A percentile compares a stretch with the other conserved stretches of the same genome.
These are phyloP conservation scores for Erpetoichthys calabaricus DNA, from an alignment of 2,797 vertebrate genomes.

Conservation along the genomic window DNA sequence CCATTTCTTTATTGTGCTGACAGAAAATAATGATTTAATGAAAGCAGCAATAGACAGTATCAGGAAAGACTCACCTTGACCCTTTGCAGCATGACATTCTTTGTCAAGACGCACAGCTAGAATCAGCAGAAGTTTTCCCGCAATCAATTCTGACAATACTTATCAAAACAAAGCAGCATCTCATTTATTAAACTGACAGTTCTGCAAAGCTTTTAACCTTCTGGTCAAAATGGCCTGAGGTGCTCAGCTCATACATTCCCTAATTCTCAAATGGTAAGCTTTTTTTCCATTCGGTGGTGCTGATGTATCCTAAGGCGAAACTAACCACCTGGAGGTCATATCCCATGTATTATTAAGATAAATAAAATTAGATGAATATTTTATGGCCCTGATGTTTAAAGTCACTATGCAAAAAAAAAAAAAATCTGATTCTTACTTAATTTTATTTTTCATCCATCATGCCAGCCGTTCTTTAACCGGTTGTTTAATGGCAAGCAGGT, in stretches of 20 bases:
- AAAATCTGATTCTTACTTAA: neutral
- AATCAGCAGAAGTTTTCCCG: conserved; percentile 45
- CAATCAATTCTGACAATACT: conserved; percentile 57
- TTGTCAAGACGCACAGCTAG: conserved; percentile 30
- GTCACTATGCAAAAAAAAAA: too few species aligned
- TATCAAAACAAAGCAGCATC: conserved; percentile 54
- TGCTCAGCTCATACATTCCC: conserved; percentile 14
- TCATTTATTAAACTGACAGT: conserved; percentile 57
- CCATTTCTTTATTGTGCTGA: too few species aligned
- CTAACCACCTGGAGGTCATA: neutral
- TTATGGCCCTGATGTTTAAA: too few species aligned
- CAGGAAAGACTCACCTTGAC: conserved; percentile 68
- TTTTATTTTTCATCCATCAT: neutral
- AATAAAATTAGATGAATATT: too few species aligned
- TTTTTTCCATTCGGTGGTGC: neutral
- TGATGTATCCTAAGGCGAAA: neutral
- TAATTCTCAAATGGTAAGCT: neutral
- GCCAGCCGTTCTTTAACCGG: too few species aligned
- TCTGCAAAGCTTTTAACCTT: conserved; percentile 37
- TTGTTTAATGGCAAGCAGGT: neutral
- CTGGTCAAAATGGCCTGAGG: conserved; percentile 37
- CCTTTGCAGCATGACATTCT: conserved; percentile 55
- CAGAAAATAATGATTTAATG: too few species aligned
- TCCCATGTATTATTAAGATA: neutral
- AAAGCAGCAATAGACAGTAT: conserved; percentile 13